Percentiles rank a stretch among this genome's conserved stretches.
Conservation (phyloP, 2,888 invertebrate genomes). For the Drosophila robusta region DNA sequence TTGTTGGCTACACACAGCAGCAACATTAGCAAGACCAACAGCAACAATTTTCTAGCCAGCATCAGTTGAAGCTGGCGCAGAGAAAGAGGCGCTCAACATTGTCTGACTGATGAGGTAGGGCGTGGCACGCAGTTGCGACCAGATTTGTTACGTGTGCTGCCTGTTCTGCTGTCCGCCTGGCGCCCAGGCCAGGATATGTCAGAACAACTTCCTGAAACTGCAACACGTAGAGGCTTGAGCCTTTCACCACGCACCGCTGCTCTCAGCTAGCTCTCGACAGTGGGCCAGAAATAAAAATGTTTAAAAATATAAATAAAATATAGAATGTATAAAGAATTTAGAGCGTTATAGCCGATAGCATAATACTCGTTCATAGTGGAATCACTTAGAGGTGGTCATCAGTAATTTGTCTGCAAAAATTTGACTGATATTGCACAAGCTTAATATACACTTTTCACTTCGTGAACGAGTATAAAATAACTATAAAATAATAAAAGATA, state of each 20-base stretch:
- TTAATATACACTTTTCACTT: too few species aligned
- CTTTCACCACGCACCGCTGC: constrained; percentile 35
- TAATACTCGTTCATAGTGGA: too few species aligned
- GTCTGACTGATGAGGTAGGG: constrained; percentile 16
- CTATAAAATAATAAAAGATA: too few species aligned
- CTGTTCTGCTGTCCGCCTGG: constrained; percentile 24
- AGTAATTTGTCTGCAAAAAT: too few species aligned
- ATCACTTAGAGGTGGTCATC: too few species aligned
- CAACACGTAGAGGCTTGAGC: constrained; percentile 29
- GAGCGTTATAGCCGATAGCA: too few species aligned
- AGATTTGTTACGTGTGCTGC: constrained; percentile 55
- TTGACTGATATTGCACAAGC: too few species aligned
- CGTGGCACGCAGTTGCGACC: constrained; percentile 19
- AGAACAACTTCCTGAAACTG: constrained; percentile 54
- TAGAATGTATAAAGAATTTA: too few species aligned
- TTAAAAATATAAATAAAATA: too few species aligned
- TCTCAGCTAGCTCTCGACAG: constrained; percentile 11
- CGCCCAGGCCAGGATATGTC: constrained; percentile 61
- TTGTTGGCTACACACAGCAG: constrained; percentile 38
- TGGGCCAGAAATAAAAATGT: too few species aligned
- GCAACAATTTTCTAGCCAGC: constrained; percentile 39
- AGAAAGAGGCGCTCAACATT: constrained; percentile 24
- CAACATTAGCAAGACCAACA: constrained; percentile 11
- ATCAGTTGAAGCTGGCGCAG: constrained; percentile 2
- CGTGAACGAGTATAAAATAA: too few species aligned